Conservation (phyloP, 2,888 invertebrate species). For the Trachelus tabidus region DNA sequence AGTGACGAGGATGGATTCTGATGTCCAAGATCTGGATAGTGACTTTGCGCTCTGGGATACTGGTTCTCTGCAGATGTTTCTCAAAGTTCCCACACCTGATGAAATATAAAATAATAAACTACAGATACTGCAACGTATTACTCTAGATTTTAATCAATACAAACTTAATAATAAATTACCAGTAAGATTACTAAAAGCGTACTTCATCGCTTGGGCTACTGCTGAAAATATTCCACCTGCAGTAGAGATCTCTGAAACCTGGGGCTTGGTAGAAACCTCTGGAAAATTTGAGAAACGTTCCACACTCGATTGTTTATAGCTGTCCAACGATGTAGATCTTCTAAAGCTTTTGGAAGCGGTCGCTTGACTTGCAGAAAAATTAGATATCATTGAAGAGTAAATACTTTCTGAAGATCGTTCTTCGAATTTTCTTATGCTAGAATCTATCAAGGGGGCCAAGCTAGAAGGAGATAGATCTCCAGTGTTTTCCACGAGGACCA, state of each 20-base stretch:
- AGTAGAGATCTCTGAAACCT: neutral
- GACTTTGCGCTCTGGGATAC: constrained; percentile 2
- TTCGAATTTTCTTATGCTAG: constrained; percentile 52
- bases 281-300: constrained; percentile 7
- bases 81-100: neutral
- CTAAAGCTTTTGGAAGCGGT: constrained; percentile 12
- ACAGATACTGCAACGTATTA: too few relatives aligned
- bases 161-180: constrained; percentile 33
- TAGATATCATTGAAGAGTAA: neutral
- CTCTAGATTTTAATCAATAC: neutral
- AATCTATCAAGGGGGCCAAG: constrained; percentile 47
- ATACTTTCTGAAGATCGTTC: constrained; percentile 5
- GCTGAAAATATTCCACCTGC: constrained; percentile 48
- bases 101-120: neutral
- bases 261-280: constrained; percentile 15
- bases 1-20: constrained; percentile 18
- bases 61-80: constrained; percentile 12
- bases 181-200: constrained; percentile 51
- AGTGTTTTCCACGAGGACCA: constrained; percentile 54
- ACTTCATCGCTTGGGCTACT: constrained; percentile 50
- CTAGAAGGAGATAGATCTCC: constrained; percentile 30
- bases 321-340: constrained; percentile 40
- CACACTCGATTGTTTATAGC: constrained; percentile 33
- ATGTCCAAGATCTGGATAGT: constrained; percentile 2
- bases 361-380: neutral